Evolutionary conservation across 92 coral and sea anemone genomes (phyloP).

Genomic region (Porites lobata): DNA sequence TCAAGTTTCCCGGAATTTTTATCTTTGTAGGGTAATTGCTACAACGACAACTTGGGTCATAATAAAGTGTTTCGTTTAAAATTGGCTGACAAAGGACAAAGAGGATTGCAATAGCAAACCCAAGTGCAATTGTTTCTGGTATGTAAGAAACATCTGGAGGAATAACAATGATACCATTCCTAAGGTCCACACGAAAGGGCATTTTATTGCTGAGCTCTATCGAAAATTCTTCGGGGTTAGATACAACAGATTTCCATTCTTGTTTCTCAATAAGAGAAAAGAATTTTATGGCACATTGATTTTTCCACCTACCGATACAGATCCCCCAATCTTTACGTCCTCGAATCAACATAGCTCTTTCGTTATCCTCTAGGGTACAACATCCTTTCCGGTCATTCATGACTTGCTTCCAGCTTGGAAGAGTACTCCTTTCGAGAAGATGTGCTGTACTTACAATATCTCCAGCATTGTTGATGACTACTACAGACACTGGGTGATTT

Average conservation of each 20-base stretch:
- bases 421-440: constrained; percentile 64
- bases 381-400: background rate
- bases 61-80: background rate
- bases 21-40: background rate
- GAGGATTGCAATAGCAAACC: background rate
- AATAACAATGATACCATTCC: background rate
- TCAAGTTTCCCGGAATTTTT: background rate
- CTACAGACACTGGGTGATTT: constrained; percentile 68
- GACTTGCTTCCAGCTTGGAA: constrained; percentile 68
- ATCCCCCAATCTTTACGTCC: background rate
- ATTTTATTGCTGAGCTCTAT: background rate
- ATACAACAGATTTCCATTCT: background rate
- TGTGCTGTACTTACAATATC: constrained; percentile 76
- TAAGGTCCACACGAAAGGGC: background rate
- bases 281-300: background rate
- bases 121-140: background rate
- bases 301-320: background rate
- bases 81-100: background rate
- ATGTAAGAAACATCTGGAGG: background rate
- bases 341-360: constrained; percentile 20
- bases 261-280: background rate
- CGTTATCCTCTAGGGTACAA: constrained; percentile 42
- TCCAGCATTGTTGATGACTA: constrained; percentile 67
- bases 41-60: too few relatives aligned
- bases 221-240: background rate